A percentile compares a stretch with the other conserved stretches of the same genome.
These are phyloP conservation scores for Ips nitidus DNA, from an alignment of 1,140 invertebrate genomes.

Conservation along the genomic window DNA sequence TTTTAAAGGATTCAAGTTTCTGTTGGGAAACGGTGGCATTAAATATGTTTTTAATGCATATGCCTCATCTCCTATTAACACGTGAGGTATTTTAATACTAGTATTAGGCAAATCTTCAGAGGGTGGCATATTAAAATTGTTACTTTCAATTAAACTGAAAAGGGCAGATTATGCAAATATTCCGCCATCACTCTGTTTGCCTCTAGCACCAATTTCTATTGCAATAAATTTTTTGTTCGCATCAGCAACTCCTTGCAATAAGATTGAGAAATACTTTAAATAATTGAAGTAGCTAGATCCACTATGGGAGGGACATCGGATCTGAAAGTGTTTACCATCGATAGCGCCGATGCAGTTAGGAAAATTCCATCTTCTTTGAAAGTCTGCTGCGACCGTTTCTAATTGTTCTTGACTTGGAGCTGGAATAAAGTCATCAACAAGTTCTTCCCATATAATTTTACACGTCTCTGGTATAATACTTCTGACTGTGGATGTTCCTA, in stretches of 20 bases:
- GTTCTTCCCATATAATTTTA: constrained; percentile 18
- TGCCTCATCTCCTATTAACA: constrained; percentile 52
- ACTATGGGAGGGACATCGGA: constrained; percentile 7
- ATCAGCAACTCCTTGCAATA: constrained; percentile 31
- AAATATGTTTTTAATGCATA: constrained; percentile 52
- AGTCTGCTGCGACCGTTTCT: constrained; percentile 13
- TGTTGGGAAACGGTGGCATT: constrained; percentile 53
- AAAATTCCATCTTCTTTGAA: constrained; percentile 21
- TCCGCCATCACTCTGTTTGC: constrained; percentile 31
- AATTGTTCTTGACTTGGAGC: constrained; percentile 6
- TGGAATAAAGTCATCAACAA: constrained; percentile 2
- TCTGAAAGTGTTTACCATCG: constrained; percentile 23
- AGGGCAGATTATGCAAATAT: constrained; percentile 20
- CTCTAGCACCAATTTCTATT: constrained; percentile 26
- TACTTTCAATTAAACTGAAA: constrained; percentile 22
- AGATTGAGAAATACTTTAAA: constrained; percentile 19
- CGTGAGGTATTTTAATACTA: constrained; percentile 15
- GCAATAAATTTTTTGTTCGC: constrained; percentile 23
- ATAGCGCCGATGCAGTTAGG: constrained; percentile 19
- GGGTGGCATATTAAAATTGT: constrained; percentile 13
- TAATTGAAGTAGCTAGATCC: constrained; percentile 29
- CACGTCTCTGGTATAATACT: constrained; percentile 23
- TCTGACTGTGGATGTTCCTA: constrained; percentile 17
- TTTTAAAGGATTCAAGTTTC: constrained; percentile 45
- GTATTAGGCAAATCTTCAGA: not conserved